Conservation (phyloP, 2,888 invertebrate species). For the Automeris io region DNA sequence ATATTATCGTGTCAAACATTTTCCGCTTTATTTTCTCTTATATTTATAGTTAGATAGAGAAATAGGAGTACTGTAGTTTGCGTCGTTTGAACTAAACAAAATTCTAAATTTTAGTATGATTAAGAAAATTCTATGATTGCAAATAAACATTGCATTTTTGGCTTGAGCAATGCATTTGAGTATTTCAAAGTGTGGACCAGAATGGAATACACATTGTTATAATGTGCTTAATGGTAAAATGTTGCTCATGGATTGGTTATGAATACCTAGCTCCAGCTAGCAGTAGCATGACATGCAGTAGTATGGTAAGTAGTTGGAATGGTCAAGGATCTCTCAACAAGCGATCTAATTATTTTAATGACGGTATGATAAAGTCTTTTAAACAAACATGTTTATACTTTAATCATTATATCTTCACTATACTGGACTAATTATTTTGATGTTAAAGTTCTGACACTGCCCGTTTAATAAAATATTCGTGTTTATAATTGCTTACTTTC, state of each 20-base stretch:
- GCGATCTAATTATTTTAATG: slow-evolving; percentile 8
- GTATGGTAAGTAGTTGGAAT: slow-evolving; percentile 35
- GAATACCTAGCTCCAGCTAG: slow-evolving; percentile 69
- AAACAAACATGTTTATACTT: too few species aligned
- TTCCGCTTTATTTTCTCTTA: background rate
- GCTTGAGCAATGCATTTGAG: slow-evolving; percentile 47
- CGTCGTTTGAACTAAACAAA: slow-evolving; percentile 37
- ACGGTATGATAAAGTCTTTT: slow-evolving; percentile 1
- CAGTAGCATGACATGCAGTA: slow-evolving; percentile 51
- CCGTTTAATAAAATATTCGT: background rate
- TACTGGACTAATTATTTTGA: slow-evolving; percentile 3
- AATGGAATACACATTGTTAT: slow-evolving; percentile 42
- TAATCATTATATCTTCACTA: slow-evolving; percentile 4
- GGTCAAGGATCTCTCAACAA: slow-evolving; percentile 34
- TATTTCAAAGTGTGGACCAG: slow-evolving; percentile 33
- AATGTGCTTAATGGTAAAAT: slow-evolving; percentile 69
- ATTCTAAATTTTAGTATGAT: slow-evolving; percentile 57
- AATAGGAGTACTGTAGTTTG: slow-evolving; percentile 39
- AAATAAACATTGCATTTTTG: slow-evolving; percentile 40
- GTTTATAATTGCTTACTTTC: too few species aligned
- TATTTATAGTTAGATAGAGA: slow-evolving; percentile 41
- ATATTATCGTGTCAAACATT: background rate
- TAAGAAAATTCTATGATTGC: slow-evolving; percentile 45
- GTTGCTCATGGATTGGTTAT: slow-evolving; percentile 73
- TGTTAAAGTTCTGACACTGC: slow-evolving; percentile 3